Conservation (phyloP, 1,140 invertebrate genomes). For the Artemia franciscana region DNA sequence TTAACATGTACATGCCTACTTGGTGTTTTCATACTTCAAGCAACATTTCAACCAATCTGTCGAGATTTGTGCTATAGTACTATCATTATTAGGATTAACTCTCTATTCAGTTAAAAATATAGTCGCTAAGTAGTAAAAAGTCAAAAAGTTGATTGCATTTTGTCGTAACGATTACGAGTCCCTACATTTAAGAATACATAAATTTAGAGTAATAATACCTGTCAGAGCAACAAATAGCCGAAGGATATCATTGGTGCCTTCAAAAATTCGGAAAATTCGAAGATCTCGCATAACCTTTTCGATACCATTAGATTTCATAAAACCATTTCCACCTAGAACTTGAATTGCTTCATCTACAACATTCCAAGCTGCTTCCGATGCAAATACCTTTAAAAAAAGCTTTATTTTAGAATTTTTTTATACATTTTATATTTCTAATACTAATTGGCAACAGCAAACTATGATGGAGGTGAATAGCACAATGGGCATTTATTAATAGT, state of each 20-base stretch:
- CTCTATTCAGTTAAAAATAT: no score
- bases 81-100: no score
- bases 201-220: constrained; percentile 27
- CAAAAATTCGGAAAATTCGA: constrained; percentile 95
- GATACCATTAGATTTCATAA: constrained; percentile 75
- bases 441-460: background rate
- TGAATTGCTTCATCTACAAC: constrained; percentile 96
- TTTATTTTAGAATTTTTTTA: constrained; percentile 4
- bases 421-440: background rate
- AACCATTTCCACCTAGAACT: constrained; percentile 52
- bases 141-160: no score
- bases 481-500: no score
- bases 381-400: constrained; percentile 38
- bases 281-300: constrained; percentile 82
- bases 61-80: no score
- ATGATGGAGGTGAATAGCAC: no score
- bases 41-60: no score
- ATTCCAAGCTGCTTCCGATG: constrained; percentile 63
- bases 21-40: no score
- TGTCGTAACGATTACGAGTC: no score
- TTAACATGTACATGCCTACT: no score
- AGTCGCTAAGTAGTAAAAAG: no score
- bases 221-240: constrained; percentile 89
- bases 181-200: no score
- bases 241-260: constrained; percentile 98